Base-by-base conservation (phyloP, 2,888 invertebrate genomes). In the Caenorhabditis panamensis region DNA sequence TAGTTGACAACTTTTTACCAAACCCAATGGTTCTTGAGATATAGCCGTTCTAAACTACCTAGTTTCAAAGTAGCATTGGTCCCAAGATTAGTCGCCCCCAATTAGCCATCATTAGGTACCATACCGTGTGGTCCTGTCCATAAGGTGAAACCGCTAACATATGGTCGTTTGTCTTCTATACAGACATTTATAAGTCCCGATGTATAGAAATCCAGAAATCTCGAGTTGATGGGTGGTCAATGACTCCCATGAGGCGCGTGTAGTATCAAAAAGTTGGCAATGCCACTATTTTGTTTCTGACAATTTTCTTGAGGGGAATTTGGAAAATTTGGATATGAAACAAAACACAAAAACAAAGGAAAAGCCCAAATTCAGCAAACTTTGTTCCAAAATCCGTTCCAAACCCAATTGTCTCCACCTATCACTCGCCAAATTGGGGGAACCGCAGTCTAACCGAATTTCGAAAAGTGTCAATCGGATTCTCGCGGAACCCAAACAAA, bases 241-340 rank as follows among this genome's bases (percentile, higher is more conserved):
- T 47, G 47, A 18, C 18, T 47, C 47, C 18, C 47, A 2, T 2
- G 47, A 18, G 47, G 18, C 16, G 3, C 41, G 41, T 18, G 18
- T 18, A 47, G 54, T 26, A 56, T 56, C 54, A 56, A 56, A 56
- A 56, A 56, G 54, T 56, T 56, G 54, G 9, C n/a, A n/a, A 24
- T 53, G 53, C 13, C n/a, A 41, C 41, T 11, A 13, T 13, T 2
- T 31, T 41, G 41, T 41, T 41, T 41, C 41, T 41, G 41, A 41
- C 41, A 41, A 41, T 41, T 41, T 41, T 13, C 4, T 9, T 31
- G 5, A 4, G 31, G 31, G n/a, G n/a, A n/a, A n/a, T n/a, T n/a
- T n/a, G n/a, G 31, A 31, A 9, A 4, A 31, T 31, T 31, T 31
- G 4, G 31, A 31, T 6, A 9, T 31, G 31, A 9, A 31, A 31